Evolutionary conservation across 2,888 invertebrate genomes (phyloP).

Genomic region (Leptothorax acervorum): DNA sequence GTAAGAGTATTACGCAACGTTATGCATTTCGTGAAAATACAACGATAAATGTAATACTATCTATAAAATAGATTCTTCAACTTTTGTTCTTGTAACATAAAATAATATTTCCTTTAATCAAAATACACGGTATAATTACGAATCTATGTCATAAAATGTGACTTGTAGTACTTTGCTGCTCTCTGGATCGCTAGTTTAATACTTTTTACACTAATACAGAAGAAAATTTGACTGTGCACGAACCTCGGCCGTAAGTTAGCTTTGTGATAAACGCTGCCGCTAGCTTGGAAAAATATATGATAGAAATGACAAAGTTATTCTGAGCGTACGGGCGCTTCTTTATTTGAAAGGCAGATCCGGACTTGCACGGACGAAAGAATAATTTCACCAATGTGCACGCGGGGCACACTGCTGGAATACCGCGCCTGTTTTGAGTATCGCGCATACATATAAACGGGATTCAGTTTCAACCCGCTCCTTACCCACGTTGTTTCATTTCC

Average conservation of each 20-base stretch:
- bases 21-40: neutral
- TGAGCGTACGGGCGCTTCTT: constrained; percentile 55
- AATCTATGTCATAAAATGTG: neutral
- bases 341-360: constrained; percentile 76
- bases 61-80: neutral
- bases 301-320: constrained; percentile 74
- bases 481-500: constrained; percentile 22
- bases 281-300: constrained; percentile 68
- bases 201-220: neutral
- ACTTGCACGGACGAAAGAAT: constrained; percentile 71
- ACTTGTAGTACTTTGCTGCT: neutral
- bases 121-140: neutral
- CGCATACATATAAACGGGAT: neutral
- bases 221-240: neutral
- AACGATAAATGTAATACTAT: neutral
- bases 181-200: neutral
- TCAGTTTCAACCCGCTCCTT: neutral
- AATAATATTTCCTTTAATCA: neutral
- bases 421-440: constrained; percentile 14
- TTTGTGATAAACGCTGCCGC: constrained; percentile 63
- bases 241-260: constrained; percentile 64
- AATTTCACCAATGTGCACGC: constrained; percentile 63
- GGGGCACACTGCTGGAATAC: neutral
- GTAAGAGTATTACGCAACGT: neutral
- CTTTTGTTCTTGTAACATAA: neutral